phyloP scores from a whole-genome alignment of 1,140 invertebrate genomes.

The Drosophila prosaltans region DNA sequence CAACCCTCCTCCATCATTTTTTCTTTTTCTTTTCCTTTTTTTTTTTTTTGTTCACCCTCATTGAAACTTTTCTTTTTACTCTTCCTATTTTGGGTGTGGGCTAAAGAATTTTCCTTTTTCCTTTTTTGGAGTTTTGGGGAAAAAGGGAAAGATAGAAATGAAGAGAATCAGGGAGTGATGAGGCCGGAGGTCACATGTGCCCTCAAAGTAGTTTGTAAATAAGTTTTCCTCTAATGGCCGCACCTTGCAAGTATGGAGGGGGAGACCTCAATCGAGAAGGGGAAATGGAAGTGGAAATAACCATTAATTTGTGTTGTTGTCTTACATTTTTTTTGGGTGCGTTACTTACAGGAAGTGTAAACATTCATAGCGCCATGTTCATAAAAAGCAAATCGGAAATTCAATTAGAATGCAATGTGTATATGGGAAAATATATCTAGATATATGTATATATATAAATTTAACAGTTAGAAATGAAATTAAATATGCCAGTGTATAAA shows the following conservation, averaged over 20 bases:
- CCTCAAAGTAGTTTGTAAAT: conserved; percentile 14
- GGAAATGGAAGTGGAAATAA: conserved; percentile 15
- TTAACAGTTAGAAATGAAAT: conserved; percentile 3
- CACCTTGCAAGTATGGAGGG: background rate
- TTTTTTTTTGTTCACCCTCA: background rate
- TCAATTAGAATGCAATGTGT: conserved; percentile 7
- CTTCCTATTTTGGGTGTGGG: conserved; percentile 7
- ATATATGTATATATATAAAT: background rate
- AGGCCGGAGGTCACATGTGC: conserved; percentile 8
- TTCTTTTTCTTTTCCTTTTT: background rate
- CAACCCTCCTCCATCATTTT: background rate
- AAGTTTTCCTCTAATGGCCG: conserved; percentile 16
- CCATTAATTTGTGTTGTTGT: conserved; percentile 9
- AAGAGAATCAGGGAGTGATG: background rate
- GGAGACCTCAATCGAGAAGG: conserved; percentile 1
- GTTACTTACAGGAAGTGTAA: conserved; percentile 18
- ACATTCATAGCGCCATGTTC: conserved; percentile 15
- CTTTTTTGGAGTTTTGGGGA: background rate
- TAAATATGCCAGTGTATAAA: background rate
- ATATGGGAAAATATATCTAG: background rate
- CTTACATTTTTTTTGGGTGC: conserved; percentile 14
- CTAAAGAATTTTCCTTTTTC: conserved; percentile 4
- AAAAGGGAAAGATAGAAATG: background rate
- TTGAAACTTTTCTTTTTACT: conserved; percentile 9
- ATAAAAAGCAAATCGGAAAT: conserved; percentile 15